Base-by-base conservation (phyloP, 2,888 invertebrate genomes). In the Parnassius smintheus region DNA sequence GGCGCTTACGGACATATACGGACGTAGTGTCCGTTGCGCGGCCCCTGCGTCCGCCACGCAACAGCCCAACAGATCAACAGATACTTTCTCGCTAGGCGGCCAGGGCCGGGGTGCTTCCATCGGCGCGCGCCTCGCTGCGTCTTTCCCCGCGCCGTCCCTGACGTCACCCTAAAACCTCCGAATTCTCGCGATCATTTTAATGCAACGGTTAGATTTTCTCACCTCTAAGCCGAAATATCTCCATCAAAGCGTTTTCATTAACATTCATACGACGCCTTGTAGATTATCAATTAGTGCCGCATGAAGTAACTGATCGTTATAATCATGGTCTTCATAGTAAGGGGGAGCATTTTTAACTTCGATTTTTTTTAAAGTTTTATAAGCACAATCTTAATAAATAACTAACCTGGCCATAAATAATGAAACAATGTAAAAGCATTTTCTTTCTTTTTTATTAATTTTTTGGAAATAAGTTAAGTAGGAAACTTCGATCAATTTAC, bases 51-150 rank as follows among this genome's bases (percentile, higher is more conserved):
- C 81, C 86, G 80, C 82, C 85, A 89, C 85, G 88, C 87, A 85
- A 85, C 87, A 87, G 88, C 85, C 88, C 87, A 85, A 85, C 87
- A 87, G 88, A 83, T 86, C 80, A 77, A 80, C 78, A 80, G 80
- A 81, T 75, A 77, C 72, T 72, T 71, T 35, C 35, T 35, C 35
- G 35, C 35, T 35, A 70, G 71, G 70, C 71, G 71, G 72, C 75
- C 75, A 13, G 67, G 67, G 69, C 63, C 62, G 69, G 70, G 70
- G 68, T 70, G 70, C 78, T 75, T 77, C 75, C 75, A 68, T 75
- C 71, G 72, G 68, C 67, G 68, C 67, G 68, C 68, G 69, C 69
- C 68, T 66, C 45, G 2, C 68, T 65, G 57, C 65, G 61, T 53
- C 68, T 45, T 69, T 69, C 69, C 72, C 72, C 70, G 66, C 68